These are phyloP conservation scores for Sphaerodactylus townsendi DNA, from an alignment of 2,113 vertebrate species.

Conservation along the genomic window DNA sequence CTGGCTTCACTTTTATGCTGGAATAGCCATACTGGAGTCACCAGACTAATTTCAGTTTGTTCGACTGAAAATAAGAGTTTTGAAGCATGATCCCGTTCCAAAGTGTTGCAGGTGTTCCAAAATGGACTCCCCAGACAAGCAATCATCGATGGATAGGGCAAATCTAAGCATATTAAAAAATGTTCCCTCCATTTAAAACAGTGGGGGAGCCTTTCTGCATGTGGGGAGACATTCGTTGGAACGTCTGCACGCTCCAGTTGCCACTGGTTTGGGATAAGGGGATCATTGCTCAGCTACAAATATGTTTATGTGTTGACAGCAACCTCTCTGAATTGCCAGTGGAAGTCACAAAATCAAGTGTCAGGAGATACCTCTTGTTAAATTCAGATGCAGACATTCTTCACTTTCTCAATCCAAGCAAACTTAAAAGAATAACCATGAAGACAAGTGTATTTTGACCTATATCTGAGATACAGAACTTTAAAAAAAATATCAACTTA, in stretches of 20 bases:
- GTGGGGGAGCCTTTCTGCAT: neutral
- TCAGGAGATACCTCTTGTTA: neutral
- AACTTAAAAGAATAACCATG: neutral
- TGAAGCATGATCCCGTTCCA: neutral
- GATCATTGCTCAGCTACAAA: no score
- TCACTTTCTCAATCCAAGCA: neutral
- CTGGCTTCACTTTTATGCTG: neutral
- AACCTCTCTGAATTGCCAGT: neutral
- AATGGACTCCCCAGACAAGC: neutral
- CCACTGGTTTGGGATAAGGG: neutral
- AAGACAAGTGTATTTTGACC: conserved; percentile 5
- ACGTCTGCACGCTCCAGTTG: neutral
- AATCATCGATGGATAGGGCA: neutral
- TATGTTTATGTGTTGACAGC: neutral
- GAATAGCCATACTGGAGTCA: neutral
- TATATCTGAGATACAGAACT: neutral
- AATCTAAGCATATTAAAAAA: neutral
- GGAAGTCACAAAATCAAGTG: neutral
- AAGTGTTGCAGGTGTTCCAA: neutral
- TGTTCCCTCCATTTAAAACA: neutral
- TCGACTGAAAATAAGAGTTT: neutral
- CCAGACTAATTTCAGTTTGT: neutral
- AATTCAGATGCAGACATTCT: neutral
- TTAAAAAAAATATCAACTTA: no score
- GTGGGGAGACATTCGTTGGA: neutral